Conservation (phyloP, 2,113 vertebrate genomes). For the Chascanopsetta lugubris region DNA sequence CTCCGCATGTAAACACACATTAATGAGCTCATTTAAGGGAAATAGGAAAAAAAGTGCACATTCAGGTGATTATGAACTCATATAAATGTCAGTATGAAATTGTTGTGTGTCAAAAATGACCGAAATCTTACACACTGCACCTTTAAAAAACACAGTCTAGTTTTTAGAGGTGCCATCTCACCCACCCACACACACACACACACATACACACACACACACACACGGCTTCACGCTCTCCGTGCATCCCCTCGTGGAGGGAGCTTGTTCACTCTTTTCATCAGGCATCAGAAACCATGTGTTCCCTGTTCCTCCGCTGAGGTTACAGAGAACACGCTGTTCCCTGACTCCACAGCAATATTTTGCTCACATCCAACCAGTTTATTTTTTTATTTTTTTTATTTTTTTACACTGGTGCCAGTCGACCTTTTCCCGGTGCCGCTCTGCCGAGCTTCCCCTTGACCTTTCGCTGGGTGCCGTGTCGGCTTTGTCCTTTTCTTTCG, state of each 20-base stretch:
- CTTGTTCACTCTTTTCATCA: slow-evolving; percentile 33
- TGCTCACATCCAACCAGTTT: slow-evolving; percentile 60
- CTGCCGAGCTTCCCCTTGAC: slow-evolving; percentile 74
- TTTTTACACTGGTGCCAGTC: slow-evolving; percentile 54
- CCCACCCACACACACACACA: not conserved
- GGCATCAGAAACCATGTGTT: slow-evolving; percentile 14
- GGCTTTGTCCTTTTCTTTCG: slow-evolving; percentile 69
- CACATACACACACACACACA: not conserved
- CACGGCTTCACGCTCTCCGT: slow-evolving; percentile 16
- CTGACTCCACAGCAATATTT: slow-evolving; percentile 37
- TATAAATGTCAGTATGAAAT: too few species aligned
- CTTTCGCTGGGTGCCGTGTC: slow-evolving; percentile 61
- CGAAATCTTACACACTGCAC: too few species aligned
- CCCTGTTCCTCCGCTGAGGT: slow-evolving; percentile 13
- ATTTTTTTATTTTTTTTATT: slow-evolving; percentile 58
- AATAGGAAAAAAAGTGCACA: too few species aligned
- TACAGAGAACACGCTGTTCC: slow-evolving; percentile 44
- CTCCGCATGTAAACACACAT: too few species aligned
- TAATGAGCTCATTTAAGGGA: too few species aligned
- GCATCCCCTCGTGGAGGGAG: slow-evolving; percentile 4
- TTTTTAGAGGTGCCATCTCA: too few species aligned
- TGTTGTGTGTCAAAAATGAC: too few species aligned
- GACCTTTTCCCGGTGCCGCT: slow-evolving; percentile 71
- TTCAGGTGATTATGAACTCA: too few species aligned
- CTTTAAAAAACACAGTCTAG: not conserved